Evolutionary conservation across 2,888 invertebrate genomes (phyloP).

Genomic region (Phymatocera aterrima): DNA sequence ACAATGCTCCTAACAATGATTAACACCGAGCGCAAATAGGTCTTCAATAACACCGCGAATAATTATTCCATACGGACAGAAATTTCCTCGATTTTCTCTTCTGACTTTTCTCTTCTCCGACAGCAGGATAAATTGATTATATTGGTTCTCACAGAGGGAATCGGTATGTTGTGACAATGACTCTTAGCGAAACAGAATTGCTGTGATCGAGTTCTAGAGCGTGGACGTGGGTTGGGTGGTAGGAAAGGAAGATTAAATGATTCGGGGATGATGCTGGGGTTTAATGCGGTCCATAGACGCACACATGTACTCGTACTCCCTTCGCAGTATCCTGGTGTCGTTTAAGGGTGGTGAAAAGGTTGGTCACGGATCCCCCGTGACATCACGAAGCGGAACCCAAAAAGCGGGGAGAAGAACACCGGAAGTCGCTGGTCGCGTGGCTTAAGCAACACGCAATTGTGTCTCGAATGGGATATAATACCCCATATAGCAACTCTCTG

Average conservation of each 20-base stretch:
- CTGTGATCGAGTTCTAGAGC: slow-evolving; percentile 50
- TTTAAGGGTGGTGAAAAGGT: slow-evolving; percentile 40
- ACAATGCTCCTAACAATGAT: too few species aligned
- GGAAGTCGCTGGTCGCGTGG: slow-evolving; percentile 74
- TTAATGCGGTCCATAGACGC: slow-evolving; percentile 17
- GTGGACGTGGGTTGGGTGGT: background rate
- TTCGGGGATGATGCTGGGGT: slow-evolving; percentile 38
- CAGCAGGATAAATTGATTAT: background rate
- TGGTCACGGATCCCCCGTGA: slow-evolving; percentile 61
- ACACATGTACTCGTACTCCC: slow-evolving; percentile 18
- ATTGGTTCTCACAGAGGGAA: slow-evolving; percentile 51
- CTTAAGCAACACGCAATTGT: slow-evolving; percentile 74
- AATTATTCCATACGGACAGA: too few species aligned
- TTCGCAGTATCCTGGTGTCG: slow-evolving; percentile 23
- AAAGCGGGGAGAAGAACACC: slow-evolving; percentile 71
- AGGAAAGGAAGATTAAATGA: slow-evolving; percentile 46
- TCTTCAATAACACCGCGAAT: too few species aligned
- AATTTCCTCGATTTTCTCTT: too few species aligned
- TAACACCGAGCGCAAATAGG: too few species aligned
- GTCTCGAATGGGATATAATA: slow-evolving; percentile 66
- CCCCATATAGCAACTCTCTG: slow-evolving; percentile 7
- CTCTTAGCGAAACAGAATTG: slow-evolving; percentile 56
- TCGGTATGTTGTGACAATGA: slow-evolving; percentile 57
- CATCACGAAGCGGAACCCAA: slow-evolving; percentile 72
- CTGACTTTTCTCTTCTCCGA: background rate